phyloP scores from a whole-genome alignment of 2,888 invertebrate species.

The Lasioglossum malachurum region DNA sequence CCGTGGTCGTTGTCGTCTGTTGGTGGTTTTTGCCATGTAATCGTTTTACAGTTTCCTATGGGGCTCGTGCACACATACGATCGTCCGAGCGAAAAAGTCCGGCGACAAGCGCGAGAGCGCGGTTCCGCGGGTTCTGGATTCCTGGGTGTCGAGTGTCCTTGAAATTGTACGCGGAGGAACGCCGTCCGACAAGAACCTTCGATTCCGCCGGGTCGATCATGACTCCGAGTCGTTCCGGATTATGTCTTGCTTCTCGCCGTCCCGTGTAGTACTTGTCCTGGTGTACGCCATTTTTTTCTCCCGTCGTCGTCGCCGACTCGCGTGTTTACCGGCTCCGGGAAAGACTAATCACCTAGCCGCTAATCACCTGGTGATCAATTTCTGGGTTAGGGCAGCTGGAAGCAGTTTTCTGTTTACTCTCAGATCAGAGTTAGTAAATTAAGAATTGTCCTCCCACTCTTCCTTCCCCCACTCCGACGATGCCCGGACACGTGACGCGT shows the following conservation, averaged over 20 bases:
- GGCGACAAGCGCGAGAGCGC: constrained; percentile 38
- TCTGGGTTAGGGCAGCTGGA: no score
- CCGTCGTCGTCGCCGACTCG: background rate
- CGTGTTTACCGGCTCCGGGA: constrained; percentile 5
- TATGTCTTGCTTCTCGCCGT: constrained; percentile 50
- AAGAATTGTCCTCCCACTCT: no score
- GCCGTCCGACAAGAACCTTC: constrained; percentile 65
- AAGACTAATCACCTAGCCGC: background rate
- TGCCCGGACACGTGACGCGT: no score
- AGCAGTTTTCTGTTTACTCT: no score
- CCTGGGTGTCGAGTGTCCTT: constrained; percentile 75
- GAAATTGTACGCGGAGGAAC: constrained; percentile 74
- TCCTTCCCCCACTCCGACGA: no score
- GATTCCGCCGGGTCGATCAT: constrained; percentile 66
- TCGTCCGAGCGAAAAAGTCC: constrained; percentile 45
- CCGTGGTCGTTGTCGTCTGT: background rate
- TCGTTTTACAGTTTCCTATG: constrained; percentile 37
- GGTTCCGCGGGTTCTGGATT: constrained; percentile 71
- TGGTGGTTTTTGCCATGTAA: constrained; percentile 29
- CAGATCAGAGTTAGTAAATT: no score
- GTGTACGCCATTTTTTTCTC: constrained; percentile 10
- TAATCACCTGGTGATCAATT: constrained; percentile 6
- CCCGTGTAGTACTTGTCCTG: constrained; percentile 1
- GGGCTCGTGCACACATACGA: background rate
- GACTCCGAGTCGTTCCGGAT: constrained; percentile 66